Evolutionary conservation across 2,888 invertebrate genomes (phyloP), one percentile per base, ranked within the genome.

Genomic region (Onchidella celtica): DNA sequence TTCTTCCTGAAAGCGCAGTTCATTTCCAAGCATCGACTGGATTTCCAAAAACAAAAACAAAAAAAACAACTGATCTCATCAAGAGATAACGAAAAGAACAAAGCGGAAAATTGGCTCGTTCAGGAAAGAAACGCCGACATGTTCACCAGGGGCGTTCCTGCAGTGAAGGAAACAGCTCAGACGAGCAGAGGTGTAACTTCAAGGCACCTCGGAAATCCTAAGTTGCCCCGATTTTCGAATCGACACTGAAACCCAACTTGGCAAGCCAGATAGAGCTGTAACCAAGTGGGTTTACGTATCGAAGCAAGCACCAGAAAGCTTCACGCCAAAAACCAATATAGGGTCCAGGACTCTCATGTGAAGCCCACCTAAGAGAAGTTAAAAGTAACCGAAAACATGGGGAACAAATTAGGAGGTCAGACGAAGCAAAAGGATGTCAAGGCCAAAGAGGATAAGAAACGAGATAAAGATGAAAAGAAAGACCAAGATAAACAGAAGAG

Each of bases 371-470:
- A 6, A n/a, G n/a, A n/a, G n/a, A n/a, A n/a, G n/a, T n/a, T n/a
- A n/a, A n/a, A n/a, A 34, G 36, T 27, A 38, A 21, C 21, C 3
- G 4, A 2, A 38, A 68, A 17, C 24, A 84, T 84, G 84, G 84
- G 84, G 1, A 84, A 84, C 82, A 76, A 77, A 55, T 76, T 75
- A 32, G 84, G 84, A 4, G 70, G 72, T 14, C 70, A 79, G 14
- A n/a, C n/a, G n/a, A 75, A 61, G 34, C 59, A 83, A 29, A 81
- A 83, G 66, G 29, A 76, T 17, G 47, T 40, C 24, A 76, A 77
- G 27, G 14, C 70, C 2, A 83, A 69, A 32, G 72, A 66, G 21
- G 78, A 81, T 3, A 78, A 81, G 24, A 81, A 82, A 55, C 59
- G 74, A 21, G 81, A 81, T 69, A 83, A 84, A 59, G 78, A 77